A percentile compares a stretch with the other conserved stretches of the same genome.
phyloP scores from a whole-genome alignment of 2,113 vertebrate species.

The Corythoichthys intestinalis region DNA sequence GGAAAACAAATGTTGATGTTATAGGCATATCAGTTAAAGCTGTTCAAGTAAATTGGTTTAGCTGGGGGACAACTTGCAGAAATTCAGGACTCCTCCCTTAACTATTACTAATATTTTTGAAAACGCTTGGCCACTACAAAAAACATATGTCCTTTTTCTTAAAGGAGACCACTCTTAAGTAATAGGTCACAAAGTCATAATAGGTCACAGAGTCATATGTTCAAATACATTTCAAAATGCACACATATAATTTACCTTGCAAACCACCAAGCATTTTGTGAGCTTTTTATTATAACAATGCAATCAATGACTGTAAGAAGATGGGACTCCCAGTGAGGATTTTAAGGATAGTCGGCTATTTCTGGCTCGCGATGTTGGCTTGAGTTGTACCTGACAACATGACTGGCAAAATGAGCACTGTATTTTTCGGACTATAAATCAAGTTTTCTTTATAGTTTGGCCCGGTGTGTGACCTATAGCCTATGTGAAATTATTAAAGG shows the following conservation, averaged over 20 bases:
- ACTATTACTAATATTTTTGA: neutral
- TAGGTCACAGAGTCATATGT: neutral
- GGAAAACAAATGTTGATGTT: slow-evolving; percentile 15
- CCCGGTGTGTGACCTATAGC: too few relatives aligned
- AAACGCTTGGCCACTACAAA: neutral
- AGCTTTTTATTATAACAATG: too few relatives aligned
- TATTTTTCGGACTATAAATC: too few relatives aligned
- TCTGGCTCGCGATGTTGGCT: too few relatives aligned
- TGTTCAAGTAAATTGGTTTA: neutral
- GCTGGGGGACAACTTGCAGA: neutral
- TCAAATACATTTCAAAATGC: neutral
- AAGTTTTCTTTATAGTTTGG: too few relatives aligned
- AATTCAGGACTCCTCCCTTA: neutral
- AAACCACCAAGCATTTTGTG: neutral
- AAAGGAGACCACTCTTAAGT: neutral
- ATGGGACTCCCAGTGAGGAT: too few relatives aligned
- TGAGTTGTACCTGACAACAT: too few relatives aligned
- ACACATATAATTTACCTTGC: neutral
- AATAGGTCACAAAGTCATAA: neutral
- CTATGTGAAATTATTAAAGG: too few relatives aligned
- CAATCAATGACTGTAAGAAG: too few relatives aligned
- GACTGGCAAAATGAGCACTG: too few relatives aligned
- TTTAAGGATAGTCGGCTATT: too few relatives aligned
- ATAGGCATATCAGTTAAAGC: slow-evolving; percentile 16
- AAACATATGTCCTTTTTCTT: neutral